Evolutionary conservation across 1,140 invertebrate species (phyloP), one percentile per base, ranked within the genome.

Genomic region (Popillia japonica): DNA sequence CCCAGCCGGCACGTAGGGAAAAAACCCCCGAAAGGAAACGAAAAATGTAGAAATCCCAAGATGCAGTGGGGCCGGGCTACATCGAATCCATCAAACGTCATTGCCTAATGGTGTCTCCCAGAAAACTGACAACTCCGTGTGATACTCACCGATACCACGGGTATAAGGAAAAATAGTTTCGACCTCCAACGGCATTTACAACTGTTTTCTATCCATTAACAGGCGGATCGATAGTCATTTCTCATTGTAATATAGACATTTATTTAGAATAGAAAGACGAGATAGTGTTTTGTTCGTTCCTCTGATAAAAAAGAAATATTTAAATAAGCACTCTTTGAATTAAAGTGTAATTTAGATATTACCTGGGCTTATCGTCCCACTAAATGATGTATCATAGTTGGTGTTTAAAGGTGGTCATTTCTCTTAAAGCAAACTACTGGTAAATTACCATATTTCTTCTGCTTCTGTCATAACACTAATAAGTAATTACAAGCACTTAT

Each of bases 41-140:
- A 82, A 83, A 83, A 82, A 82, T 82, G 82, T 80, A 74, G 81
- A 79, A 81, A 82, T 82, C 79, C 80, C 79, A 72, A 75, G 79
- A 78, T 80, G 78, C 79, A 80, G 77, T 61, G 78, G 77, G 78
- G 79, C 80, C 75, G 79, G 78, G 78, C 81, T 78, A 80, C 27
- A 78, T 59, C 61, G 78, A 80, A 84, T 84, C 80, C 79, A 82
- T 84, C 83, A 84, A 83, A 83, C 75, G 83, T 83, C 83, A 82
- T 74, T 77, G 72, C 75, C 80, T 81, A 80, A 82, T 82, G 81
- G 81, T 81, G 81, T 82, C 80, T 82, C 77, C 79, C 78, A 41
- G 78, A 75, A 34, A 68, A 75, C 72, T 78, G 78, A 78, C 78
- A 78, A 75, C 78, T 68, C 74, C 72, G 75, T 79, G 78, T 78